A percentile compares a stretch with the other conserved stretches of the same genome.
Conservation (phyloP, 2,888 invertebrate species). For the Caenorhabditis plicata region DNA sequence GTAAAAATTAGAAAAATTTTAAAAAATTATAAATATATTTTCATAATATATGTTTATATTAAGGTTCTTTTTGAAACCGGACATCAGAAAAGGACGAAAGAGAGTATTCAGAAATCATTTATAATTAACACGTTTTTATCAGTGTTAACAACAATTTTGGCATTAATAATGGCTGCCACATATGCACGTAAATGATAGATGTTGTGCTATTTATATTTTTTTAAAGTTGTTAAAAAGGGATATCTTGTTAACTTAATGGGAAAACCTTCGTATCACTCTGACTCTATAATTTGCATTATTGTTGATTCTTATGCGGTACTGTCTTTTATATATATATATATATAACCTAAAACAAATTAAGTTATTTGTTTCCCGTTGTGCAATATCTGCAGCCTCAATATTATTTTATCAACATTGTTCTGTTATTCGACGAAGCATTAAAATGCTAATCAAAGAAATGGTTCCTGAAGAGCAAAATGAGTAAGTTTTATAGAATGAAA, state of each 20-base stretch:
- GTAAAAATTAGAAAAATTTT: background rate
- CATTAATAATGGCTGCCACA: slow-evolving; percentile 22
- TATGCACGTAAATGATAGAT: slow-evolving; percentile 12
- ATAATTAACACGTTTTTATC: slow-evolving; percentile 22
- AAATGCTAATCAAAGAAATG: slow-evolving; percentile 29
- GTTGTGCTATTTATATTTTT: background rate
- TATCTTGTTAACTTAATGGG: slow-evolving; percentile 25
- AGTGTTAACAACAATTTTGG: slow-evolving; percentile 19
- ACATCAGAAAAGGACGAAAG: slow-evolving; percentile 18
- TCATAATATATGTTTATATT: no score
- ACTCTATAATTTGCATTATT: slow-evolving; percentile 25
- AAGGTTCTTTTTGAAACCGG: slow-evolving; percentile 23
- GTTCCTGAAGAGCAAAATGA: slow-evolving; percentile 28
- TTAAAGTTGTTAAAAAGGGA: slow-evolving; percentile 29
- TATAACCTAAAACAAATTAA: background rate
- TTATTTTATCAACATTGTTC: slow-evolving; percentile 31
- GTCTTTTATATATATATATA: background rate
- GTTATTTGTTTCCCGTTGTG: slow-evolving; percentile 31
- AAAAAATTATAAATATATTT: background rate
- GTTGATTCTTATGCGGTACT: slow-evolving; percentile 25
- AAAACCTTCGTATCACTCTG: slow-evolving; percentile 20
- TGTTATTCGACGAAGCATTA: slow-evolving; percentile 25
- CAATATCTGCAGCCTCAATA: slow-evolving; percentile 25
- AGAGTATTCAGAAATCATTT: no score
- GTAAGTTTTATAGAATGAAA: no score